phyloP scores from a whole-genome alignment of 2,888 invertebrate species.

The Sminthurinus aureus region DNA sequence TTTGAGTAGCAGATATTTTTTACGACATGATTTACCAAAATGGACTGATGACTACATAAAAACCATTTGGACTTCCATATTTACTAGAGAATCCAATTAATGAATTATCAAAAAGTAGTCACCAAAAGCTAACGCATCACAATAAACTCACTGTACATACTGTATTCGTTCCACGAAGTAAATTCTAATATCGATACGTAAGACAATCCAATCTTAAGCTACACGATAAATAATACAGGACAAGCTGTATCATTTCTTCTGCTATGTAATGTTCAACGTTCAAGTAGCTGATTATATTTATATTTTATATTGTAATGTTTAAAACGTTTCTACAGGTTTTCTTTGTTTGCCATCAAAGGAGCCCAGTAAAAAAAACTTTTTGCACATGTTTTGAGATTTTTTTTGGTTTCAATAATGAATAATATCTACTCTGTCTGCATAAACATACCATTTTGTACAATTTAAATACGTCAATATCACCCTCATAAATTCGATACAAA shows the following conservation, averaged over 20 bases:
- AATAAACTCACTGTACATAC: no score
- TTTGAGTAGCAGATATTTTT: no score
- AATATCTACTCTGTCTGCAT: no score
- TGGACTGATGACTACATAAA: not conserved
- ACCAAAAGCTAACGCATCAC: not conserved
- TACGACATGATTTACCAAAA: not conserved
- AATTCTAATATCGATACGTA: no score
- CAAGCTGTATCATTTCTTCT: no score
- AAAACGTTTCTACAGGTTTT: not conserved
- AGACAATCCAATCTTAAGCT: no score
- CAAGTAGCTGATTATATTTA: not conserved
- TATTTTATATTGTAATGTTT: not conserved
- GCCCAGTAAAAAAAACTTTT: not conserved
- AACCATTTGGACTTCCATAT: not conserved
- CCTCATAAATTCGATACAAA: no score
- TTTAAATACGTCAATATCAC: no score
- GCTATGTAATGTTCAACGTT: not conserved
- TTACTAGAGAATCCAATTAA: not conserved
- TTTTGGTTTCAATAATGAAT: no score
- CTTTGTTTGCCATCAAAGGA: conserved; percentile 17
- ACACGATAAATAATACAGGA: no score
- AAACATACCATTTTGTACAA: no score
- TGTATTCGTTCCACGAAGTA: no score
- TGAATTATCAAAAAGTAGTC: not conserved
- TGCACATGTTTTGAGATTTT: not conserved